Evolutionary conservation across 2,797 vertebrate genomes (phyloP).

Genomic region (Sandelia bainsii): DNA sequence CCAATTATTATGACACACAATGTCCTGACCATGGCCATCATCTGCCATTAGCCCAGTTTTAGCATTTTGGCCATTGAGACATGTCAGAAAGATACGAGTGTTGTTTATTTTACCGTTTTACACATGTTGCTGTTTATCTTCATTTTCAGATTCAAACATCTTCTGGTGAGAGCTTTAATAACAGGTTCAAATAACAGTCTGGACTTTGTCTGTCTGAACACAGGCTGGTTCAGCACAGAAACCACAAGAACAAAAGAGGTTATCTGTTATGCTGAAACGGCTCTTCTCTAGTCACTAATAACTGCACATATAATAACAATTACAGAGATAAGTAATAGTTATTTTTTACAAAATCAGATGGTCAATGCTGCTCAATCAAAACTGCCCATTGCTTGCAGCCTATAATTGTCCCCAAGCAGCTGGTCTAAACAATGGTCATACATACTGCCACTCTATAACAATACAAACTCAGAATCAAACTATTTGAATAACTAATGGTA

Average conservation of each 20-base stretch:
- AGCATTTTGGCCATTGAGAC: constrained; percentile 30
- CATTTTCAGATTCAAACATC: not conserved
- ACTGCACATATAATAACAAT: not conserved
- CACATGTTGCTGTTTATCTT: constrained; percentile 4
- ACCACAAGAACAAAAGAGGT: not conserved
- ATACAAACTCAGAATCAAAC: not conserved
- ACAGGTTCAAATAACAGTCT: not conserved
- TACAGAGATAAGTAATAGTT: not conserved
- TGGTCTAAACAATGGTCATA: not conserved
- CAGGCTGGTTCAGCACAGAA: not conserved
- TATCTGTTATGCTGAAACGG: not conserved
- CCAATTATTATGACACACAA: constrained; percentile 50
- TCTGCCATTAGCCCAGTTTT: constrained; percentile 49
- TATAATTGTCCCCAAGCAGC: not conserved
- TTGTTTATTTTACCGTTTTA: constrained; percentile 13
- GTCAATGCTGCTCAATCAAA: too few species aligned
- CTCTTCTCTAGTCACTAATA: not conserved
- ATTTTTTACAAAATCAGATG: too few species aligned
- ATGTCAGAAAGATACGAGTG: constrained; percentile 13
- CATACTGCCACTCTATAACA: not conserved
- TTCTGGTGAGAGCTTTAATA: constrained; percentile 4
- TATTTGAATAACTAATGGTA: not conserved
- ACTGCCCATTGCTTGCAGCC: not conserved
- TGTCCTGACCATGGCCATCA: constrained; percentile 38
- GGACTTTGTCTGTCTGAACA: not conserved